Percentiles rank a stretch among this genome's conserved stretches.
Evolutionary conservation across 2,797 vertebrate species (phyloP).

Genomic region (Gallinago solitaria): DNA sequence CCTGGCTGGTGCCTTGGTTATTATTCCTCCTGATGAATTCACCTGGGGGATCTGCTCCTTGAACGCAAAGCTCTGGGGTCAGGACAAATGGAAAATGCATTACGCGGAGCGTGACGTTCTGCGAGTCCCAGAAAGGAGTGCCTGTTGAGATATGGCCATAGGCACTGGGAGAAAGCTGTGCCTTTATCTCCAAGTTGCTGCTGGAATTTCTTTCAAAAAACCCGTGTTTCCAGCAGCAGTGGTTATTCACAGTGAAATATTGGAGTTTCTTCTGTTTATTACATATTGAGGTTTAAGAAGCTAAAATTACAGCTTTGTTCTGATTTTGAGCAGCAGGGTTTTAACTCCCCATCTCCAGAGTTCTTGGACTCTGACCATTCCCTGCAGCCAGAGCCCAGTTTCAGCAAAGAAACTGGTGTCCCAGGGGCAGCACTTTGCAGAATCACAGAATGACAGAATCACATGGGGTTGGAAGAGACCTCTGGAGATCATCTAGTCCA

Average conservation of each 20-base stretch:
- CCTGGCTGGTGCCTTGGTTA: neutral
- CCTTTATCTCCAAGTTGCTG: conserved; percentile 28
- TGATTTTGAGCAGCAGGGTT: neutral
- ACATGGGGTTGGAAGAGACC: too few relatives aligned
- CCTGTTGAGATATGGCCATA: neutral
- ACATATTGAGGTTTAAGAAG: neutral
- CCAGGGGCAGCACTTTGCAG: neutral
- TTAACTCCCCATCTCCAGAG: neutral
- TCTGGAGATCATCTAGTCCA: too few relatives aligned
- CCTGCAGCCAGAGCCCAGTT: neutral
- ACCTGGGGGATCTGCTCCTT: neutral
- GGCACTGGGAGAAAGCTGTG: neutral
- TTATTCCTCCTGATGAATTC: conserved; percentile 33
- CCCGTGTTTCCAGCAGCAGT: neutral
- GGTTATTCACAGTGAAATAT: neutral
- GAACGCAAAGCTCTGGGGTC: conserved; percentile 1
- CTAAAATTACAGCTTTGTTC: conserved; percentile 2
- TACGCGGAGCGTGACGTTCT: neutral
- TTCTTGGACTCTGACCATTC: neutral
- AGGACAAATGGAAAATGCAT: conserved; percentile 35
- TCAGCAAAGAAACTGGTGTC: neutral
- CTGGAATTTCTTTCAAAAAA: conserved; percentile 6
- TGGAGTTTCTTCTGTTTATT: neutral
- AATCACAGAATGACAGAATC: too few relatives aligned
- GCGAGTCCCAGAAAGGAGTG: neutral